phyloP scores from a whole-genome alignment of 2,113 vertebrate species.

The Sminthopsis crassicaudata region DNA sequence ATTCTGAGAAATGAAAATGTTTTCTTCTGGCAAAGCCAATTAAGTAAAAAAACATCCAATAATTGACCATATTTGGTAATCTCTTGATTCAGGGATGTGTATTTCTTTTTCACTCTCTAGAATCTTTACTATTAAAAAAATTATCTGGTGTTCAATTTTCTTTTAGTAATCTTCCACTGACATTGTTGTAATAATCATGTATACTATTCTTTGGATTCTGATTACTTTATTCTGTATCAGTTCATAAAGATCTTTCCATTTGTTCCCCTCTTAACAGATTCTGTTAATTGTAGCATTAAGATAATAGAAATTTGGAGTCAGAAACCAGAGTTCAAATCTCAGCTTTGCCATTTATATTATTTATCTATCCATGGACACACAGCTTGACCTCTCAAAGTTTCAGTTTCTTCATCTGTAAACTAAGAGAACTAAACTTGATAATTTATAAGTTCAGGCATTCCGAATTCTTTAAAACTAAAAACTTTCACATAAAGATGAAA shows the following conservation, averaged over 20 bases:
- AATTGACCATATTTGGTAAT: neutral
- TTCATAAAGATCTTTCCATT: neutral
- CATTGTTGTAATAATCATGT: neutral
- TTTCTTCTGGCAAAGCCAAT: neutral
- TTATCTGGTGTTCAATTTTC: neutral
- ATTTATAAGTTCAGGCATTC: neutral
- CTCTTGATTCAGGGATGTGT: neutral
- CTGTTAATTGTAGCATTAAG: neutral
- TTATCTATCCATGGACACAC: neutral
- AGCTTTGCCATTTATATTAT: neutral
- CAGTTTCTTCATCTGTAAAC: neutral
- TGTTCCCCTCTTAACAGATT: neutral
- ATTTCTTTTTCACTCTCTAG: neutral
- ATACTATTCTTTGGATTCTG: neutral
- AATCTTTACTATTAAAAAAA: neutral
- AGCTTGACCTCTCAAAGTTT: neutral
- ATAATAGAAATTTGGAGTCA: neutral
- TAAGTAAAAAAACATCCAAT: neutral
- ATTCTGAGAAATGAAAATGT: neutral
- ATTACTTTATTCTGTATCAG: neutral
- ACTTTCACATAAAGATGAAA: neutral
- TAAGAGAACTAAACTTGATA: neutral
- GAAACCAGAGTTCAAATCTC: neutral
- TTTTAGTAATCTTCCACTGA: neutral
- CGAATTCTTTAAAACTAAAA: neutral